Percentiles rank a stretch among this genome's conserved stretches.
phyloP scores from a whole-genome alignment of 2,888 invertebrate species.

The Phymatocera aterrima region DNA sequence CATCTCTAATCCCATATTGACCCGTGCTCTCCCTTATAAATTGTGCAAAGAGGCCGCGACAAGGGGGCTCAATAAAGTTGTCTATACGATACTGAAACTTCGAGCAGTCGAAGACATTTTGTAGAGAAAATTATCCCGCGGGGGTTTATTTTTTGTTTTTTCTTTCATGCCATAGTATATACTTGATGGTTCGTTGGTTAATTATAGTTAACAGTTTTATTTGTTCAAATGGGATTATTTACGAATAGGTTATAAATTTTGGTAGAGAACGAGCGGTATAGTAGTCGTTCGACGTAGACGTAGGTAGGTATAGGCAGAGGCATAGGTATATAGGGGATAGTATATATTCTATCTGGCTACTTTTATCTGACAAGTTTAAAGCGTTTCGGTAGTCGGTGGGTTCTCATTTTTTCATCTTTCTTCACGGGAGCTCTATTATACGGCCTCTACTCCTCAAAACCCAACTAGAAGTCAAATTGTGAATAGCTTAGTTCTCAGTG shows the following conservation, averaged over 20 bases:
- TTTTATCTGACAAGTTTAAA: slow-evolving; percentile 25
- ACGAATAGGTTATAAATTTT: slow-evolving; percentile 24
- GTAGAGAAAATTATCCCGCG: background rate
- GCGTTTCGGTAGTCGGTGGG: slow-evolving; percentile 12
- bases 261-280: no score
- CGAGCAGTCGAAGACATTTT: background rate
- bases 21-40: no score
- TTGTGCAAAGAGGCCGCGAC: background rate
- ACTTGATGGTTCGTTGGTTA: background rate
- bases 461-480: background rate
- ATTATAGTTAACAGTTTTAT: slow-evolving; percentile 40
- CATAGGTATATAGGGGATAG: background rate
- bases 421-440: no score
- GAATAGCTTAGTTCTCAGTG: slow-evolving; percentile 20
- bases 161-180: background rate
- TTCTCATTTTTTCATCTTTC: slow-evolving; percentile 34
- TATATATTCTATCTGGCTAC: background rate
- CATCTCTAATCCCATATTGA: no score
- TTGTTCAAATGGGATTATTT: slow-evolving; percentile 29
- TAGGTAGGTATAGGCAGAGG: background rate
- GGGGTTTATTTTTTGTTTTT: background rate
- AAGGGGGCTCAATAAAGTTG: slow-evolving; percentile 32
- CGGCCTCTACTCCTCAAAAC: background rate
- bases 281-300: no score
- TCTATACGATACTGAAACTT: slow-evolving; percentile 8